phyloP scores from a whole-genome alignment of 2,113 vertebrate species.

The Neodontobutis hainanensis region DNA sequence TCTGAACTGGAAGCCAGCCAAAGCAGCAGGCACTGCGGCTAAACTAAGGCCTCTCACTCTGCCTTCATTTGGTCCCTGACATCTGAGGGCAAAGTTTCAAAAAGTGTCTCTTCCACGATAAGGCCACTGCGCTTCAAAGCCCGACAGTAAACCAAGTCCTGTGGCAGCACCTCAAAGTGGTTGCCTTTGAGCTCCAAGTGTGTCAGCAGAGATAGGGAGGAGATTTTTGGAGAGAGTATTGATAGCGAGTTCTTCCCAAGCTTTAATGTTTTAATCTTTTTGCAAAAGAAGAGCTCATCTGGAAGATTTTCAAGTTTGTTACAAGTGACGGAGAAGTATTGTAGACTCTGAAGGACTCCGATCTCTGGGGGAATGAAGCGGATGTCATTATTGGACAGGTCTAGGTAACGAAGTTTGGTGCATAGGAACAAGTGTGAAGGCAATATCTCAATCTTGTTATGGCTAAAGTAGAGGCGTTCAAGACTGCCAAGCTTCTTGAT shows the following conservation, averaged over 20 bases:
- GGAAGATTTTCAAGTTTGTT: slow-evolving; percentile 98
- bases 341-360: slow-evolving; percentile 96
- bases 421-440: slow-evolving; percentile 97
- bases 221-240: slow-evolving; percentile 93
- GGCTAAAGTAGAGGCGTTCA: slow-evolving; percentile 91
- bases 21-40: slow-evolving; percentile 75
- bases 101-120: slow-evolving; percentile 89
- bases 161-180: slow-evolving; percentile 92
- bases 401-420: slow-evolving; percentile 95
- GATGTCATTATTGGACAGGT: slow-evolving; percentile 95
- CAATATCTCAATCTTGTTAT: slow-evolving; percentile 97
- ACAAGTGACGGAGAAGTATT: slow-evolving; percentile 92
- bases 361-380: slow-evolving; percentile 96
- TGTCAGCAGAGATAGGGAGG: slow-evolving; percentile 86
- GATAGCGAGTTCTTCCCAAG: slow-evolving; percentile 94
- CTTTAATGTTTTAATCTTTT: slow-evolving; percentile 96
- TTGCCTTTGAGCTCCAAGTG: slow-evolving; percentile 95
- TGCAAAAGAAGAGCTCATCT: slow-evolving; percentile 98
- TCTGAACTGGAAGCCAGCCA: slow-evolving; percentile 19
- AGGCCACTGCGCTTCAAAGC: slow-evolving; percentile 88
- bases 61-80: slow-evolving; percentile 94
- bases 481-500: slow-evolving; percentile 95
- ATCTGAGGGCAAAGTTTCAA: slow-evolving; percentile 95
- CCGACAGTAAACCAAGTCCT: slow-evolving; percentile 88
- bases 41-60: slow-evolving; percentile 81